Evolutionary conservation across 1,140 invertebrate species (phyloP), one percentile per base, ranked within the genome.

Genomic region (Lamellibrachia luymesi): DNA sequence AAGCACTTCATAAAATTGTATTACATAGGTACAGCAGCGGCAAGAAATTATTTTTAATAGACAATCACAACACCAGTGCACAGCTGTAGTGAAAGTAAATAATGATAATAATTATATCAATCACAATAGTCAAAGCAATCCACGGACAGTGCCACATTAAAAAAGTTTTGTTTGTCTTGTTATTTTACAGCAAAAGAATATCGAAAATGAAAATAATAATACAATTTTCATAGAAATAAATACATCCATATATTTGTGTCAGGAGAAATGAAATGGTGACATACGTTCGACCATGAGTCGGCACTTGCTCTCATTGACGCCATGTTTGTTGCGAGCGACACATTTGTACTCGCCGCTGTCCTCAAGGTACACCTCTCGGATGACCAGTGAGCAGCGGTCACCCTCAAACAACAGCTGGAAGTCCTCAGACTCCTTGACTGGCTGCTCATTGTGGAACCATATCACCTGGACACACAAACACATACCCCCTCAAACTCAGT

Each of bases 321-420:
- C 97, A 51, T 96, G 95, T 50, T 94, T 93, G 94, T 97, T 97
- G 52, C 94, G 94, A 22, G 96, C 96, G 7, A 96, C 94, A 93
- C 96, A 95, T 93, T 96, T 96, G 94, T 97, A 97, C n/a, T 95
- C 95, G 13, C 95, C 97, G 90, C 94, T 94, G 94, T 97, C 97
- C 92, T 96, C 95, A 2, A 95, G 94, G 51, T 96, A 95, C 17
- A 96, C 96, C 93, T 96, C 96, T 90, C 95, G 92, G 91, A 97
- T 96, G 93, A 96, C 95, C 50, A 97, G 95, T 13, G 95, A 96
- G 93, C 96, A 96, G 17, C 95, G 94, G 92, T 96, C 96, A 52
- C 96, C 96, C 91, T 96, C 96, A 95, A 96, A 96, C 92, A 96
- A 93, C 25, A 96, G 94, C 93, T 96, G 95, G 50, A 96, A 95